A percentile compares a stretch with the other conserved stretches of the same genome.
Conservation (phyloP, 2,797 vertebrate species). For the Lithobates pipiens region DNA sequence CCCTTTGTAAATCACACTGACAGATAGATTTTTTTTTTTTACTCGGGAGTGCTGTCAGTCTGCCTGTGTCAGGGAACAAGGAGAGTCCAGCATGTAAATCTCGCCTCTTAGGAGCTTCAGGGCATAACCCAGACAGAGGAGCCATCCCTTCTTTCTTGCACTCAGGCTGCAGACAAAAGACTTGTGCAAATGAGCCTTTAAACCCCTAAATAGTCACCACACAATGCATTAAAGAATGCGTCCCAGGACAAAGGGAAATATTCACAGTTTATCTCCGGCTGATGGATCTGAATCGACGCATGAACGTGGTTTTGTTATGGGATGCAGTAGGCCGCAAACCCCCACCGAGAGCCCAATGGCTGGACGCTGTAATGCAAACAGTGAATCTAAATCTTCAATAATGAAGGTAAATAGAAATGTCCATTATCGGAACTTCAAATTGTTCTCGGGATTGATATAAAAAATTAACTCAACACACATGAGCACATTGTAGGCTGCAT, state of each 20-base stretch:
- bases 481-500: no score
- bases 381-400: constrained; percentile 87
- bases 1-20: constrained; percentile 74
- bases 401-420: constrained; percentile 90
- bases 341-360: constrained; percentile 90
- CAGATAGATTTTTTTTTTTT: constrained; percentile 71
- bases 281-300: constrained; percentile 98
- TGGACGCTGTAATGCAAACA: constrained; percentile 84
- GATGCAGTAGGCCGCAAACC: constrained; percentile 82
- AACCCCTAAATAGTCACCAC: constrained; percentile 94
- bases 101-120: constrained; percentile 75
- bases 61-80: constrained; percentile 72
- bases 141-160: constrained; percentile 81
- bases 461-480: constrained; percentile 79
- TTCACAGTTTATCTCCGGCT: constrained; percentile 89
- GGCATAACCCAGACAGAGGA: constrained; percentile 78
- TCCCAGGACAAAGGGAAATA: constrained; percentile 89
- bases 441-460: constrained; percentile 97
- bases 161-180: constrained; percentile 92
- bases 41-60: constrained; percentile 72
- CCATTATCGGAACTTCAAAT: constrained; percentile 85
- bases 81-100: constrained; percentile 77
- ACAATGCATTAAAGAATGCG: constrained; percentile 96
- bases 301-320: constrained; percentile 94
- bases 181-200: constrained; percentile 99